Base-by-base conservation (phyloP, 2,888 invertebrate species). In the Drosophila dives region DNA sequence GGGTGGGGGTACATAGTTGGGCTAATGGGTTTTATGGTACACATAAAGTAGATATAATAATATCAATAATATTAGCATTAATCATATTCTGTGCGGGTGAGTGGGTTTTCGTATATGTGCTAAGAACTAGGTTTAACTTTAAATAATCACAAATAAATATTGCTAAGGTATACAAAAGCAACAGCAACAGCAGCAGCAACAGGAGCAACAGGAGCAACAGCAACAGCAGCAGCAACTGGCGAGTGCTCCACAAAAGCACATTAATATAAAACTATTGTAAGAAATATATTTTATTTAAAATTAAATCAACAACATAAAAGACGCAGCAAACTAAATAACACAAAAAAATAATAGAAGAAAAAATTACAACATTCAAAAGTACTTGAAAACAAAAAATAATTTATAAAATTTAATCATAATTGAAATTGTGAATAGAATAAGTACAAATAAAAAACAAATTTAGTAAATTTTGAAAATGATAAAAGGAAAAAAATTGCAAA, bases 281-380 rank as follows among this genome's bases (percentile, higher is more conserved):
- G 81, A 78, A 78, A 65, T 62, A 64, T 38, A 23, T 26, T 29
- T 36, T 26, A 62, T 64, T 64, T 90, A 85, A 89, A 85, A 85
- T 88, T 89, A 85, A 90, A 88, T 88, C 90, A 85, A 90, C 85
- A 85, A 90, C 88, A 82, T 85, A 88, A 84, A 87, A 89, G 67
- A 74, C 62, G 74, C 76, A 89, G 77, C 83, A 81, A 62, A 58
- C 38, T 61, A 64, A 71, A 71, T 75, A 78, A 69, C 60, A 70
- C 66, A 64, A 63, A 71, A 73, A 79, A 65, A 66, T n/a, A n/a
- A n/a, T n/a, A 53, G 42, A 79, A 65, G 64, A 53, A 48, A 34
- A 32, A 23, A 56, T 50, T 33, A 38, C 38, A 55, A 62, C 34
- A 45, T 54, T 23, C 64, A 72, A 64, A 62, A 62, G 55, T 61